Evolutionary conservation across 64 coral and sea anemone genomes (phyloP), one percentile per base, ranked within the genome.

Genomic region (Cladopsammia gracilis): DNA sequence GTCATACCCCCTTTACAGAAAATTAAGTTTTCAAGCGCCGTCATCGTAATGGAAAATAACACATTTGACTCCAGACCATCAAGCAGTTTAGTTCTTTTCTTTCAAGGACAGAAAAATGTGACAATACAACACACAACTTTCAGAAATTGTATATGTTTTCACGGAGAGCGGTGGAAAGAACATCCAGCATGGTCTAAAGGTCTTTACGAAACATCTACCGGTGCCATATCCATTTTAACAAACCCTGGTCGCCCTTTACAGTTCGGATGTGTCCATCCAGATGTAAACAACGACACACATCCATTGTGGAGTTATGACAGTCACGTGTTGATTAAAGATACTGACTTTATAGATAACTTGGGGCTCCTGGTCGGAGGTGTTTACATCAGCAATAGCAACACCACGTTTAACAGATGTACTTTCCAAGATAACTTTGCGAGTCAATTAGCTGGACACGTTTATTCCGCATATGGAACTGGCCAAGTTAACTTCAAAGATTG

Each of bases 391-490:
- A 66, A 86, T 20, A 62, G 82, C 20, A 24, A 43, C 44, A 71
- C 67, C 24, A 48, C 0, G 7, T 71, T 86, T n/a, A 12, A 23
- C 6, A 24, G 62, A 69, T 86, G 82, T 15, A 13, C n/a, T 1
- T 86, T 86, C 44, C 18, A 9, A 0, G 7, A 86, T 62, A 86
- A 86, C 13, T 86, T 86, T 34, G 82, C 22, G 9, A 69, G 10
- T 71, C 44, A 15, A 3, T 3, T 23, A 47, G 19, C 18, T 86
- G 82, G 82, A 51, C 82, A 86, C 22, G 45, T 86, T 25, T 34
- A 79, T 60, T 59, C 77, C 6, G 77, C 77, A 6, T 79, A 42
- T 60, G 77, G 77, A 79, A 79, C 77, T 58, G 54, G 77, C 12
- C 52, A 18, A 25, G 52, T 79, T 5, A 25, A 60, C 15, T 79